Base-by-base conservation (phyloP, 2,888 invertebrate genomes). In the Tupiocoris notatus region DNA sequence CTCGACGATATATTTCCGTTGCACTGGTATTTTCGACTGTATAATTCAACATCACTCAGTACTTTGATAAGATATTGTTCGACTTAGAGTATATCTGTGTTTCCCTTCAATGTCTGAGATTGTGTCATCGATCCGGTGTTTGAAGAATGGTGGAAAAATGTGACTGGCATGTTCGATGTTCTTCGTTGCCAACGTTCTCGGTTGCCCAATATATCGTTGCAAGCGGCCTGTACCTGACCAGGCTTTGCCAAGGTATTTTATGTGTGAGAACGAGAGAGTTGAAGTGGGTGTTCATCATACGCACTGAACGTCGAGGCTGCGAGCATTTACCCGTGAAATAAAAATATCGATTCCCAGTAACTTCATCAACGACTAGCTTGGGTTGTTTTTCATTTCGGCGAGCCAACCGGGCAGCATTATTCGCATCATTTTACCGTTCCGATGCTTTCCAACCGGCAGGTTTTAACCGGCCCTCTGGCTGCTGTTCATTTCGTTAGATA, bases 321-420 rank as follows among this genome's bases (percentile, higher is more conserved):
- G 39, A 3, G 39, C 39, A 7, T 3, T 12, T 39, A 12, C n/a
- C 18, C 39, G 20, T 39, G 39, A 18, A 39, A 24, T 17, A 7
- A 65, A 65, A 39, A 17, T 65, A 65, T 65, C 65, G 65, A 65
- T 65, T 65, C 39, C 65, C 39, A 25, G 65, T 65, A 25, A 65
- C 25, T 65, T 65, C 25, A 39, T 65, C 65, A 25, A 65, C 65
- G 18, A 18, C n/a, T 20, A 18, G 25, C 39, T 24, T n/a, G 24
- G 39, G 25, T 25, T 65, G 65, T 65, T 65, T 65, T 65, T 65
- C 65, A 65, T 65, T 65, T 65, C 9, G 65, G 24, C 25, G 17
- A 65, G 65, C 20, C n/a, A n/a, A 39, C 39, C 12, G 39, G 12
- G 12, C 39, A 39, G 39, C 39, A 7, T 39, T 12, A 39, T 12